Evolutionary conservation across 2,888 invertebrate species (phyloP), one percentile per base, ranked within the genome.

Genomic region (Eristalinus aeneus): DNA sequence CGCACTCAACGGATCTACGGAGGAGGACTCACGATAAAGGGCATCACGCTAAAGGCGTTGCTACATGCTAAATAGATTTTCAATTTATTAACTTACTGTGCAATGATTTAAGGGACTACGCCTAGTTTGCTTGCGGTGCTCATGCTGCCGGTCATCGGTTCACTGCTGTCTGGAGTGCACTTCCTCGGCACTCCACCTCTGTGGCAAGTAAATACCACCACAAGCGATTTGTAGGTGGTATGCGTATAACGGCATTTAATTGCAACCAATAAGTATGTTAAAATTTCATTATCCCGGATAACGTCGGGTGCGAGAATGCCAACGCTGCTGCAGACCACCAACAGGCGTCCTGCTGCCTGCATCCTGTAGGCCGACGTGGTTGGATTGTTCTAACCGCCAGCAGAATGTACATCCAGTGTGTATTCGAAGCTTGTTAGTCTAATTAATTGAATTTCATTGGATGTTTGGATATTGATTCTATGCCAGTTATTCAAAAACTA

Each of bases 231-330:
- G 46, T n/a, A 16, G 16, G 46, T 72, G n/a, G 34, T 65, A 11
- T 68, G 39, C 67, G 60, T 72, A 72, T 46, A 65, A 54, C 63
- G 65, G 39, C 67, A 75, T 75, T 84, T 79, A 79, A 84, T 71
- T 79, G 60, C 65, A 34, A 60, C 74, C 79, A 84, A 79, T 71
- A 75, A 84, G 75, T 79, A 71, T 61, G 75, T 61, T 67, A 54
- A 80, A 72, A 80, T 84, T 84, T 84, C 67, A 84, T 84, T 84
- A 84, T 72, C 61, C 75, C 63, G 61, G 67, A 84, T 71, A 79
- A 84, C 71, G 39, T 32, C 31, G 20, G 60, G 46, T 39, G 58
- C 39, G 20, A 71, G 68, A 32, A 67, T 75, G 34, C 23, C 46
- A 16, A 46, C 16, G 5, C 16, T 46, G 46, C 8, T 46, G 46